A percentile compares a stretch with the other conserved stretches of the same genome.
Conservation (phyloP, 2,888 invertebrate genomes). For the Encarsia formosa region DNA sequence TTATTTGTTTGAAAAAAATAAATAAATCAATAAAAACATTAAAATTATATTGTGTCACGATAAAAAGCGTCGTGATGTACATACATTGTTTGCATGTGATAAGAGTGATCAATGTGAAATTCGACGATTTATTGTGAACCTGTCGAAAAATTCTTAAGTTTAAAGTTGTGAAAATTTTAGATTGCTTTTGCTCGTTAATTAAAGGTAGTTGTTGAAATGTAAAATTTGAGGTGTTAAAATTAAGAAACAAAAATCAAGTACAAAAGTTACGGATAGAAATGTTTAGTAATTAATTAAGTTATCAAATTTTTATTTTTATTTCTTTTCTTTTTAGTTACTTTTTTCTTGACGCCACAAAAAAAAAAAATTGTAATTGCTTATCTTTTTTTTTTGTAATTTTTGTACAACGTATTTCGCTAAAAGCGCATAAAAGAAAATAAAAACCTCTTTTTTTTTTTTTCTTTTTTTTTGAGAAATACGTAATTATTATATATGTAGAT, state of each 20-base stretch:
- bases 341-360: constrained; percentile 13
- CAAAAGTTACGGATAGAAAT: constrained; percentile 16
- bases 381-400: constrained; percentile 17
- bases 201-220: not conserved
- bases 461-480: constrained; percentile 16
- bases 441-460: constrained; percentile 10
- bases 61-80: constrained; percentile 16
- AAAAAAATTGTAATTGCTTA: constrained; percentile 13
- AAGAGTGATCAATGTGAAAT: constrained; percentile 22
- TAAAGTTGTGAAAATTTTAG: constrained; percentile 12
- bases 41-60: no score
- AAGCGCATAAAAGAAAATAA: constrained; percentile 9
- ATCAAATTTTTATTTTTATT: no score
- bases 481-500: constrained; percentile 18
- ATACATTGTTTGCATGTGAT: constrained; percentile 23
- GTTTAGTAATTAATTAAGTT: constrained; percentile 3
- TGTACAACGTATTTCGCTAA: constrained; percentile 19
- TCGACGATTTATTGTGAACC: constrained; percentile 12
- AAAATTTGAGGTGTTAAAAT: not conserved
- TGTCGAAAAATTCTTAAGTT: constrained; percentile 15
- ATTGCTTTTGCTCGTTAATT: not conserved
- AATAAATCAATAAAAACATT: no score
- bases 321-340: no score
- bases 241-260: constrained; percentile 20
- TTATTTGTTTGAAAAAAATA: no score